These are phyloP conservation scores for Callocephalon fimbriatum DNA, from an alignment of 2,113 vertebrate genomes.

Conservation along the genomic window DNA sequence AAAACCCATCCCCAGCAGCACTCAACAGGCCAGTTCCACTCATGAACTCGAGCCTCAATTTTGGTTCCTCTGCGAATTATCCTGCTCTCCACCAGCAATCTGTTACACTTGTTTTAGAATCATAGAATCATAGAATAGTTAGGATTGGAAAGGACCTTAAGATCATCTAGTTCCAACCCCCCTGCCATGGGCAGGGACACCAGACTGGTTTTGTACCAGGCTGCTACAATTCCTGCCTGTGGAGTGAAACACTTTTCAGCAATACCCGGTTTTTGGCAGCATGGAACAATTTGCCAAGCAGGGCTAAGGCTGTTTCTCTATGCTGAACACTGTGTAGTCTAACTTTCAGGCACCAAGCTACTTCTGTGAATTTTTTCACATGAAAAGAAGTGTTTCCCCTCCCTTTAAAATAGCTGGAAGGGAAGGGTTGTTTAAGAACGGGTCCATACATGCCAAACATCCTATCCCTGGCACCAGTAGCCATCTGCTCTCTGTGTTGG, in stretches of 20 bases:
- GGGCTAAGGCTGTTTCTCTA: neutral
- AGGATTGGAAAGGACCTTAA: too few relatives aligned
- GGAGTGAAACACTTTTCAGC: neutral
- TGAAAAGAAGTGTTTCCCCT: neutral
- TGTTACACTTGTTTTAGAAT: neutral
- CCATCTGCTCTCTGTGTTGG: neutral
- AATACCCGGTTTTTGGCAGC: neutral
- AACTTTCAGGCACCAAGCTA: neutral
- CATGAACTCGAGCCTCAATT: rapidly evolving
- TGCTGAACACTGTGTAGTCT: neutral
- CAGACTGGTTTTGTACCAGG: neutral
- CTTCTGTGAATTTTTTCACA: neutral
- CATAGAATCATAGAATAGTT: too few relatives aligned
- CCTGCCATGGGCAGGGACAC: too few relatives aligned
- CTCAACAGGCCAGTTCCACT: neutral
- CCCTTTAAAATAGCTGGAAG: neutral
- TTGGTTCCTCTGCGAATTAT: neutral
- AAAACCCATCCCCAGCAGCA: neutral
- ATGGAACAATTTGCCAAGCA: neutral
- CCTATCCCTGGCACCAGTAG: neutral
- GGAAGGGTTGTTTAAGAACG: neutral
- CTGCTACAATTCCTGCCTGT: rapidly evolving
- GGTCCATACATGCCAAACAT: rapidly evolving
- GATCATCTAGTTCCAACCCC: too few relatives aligned
- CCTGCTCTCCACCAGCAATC: neutral